Base-by-base conservation (phyloP, 2,797 vertebrate species). In the Mallotus villosus region DNA sequence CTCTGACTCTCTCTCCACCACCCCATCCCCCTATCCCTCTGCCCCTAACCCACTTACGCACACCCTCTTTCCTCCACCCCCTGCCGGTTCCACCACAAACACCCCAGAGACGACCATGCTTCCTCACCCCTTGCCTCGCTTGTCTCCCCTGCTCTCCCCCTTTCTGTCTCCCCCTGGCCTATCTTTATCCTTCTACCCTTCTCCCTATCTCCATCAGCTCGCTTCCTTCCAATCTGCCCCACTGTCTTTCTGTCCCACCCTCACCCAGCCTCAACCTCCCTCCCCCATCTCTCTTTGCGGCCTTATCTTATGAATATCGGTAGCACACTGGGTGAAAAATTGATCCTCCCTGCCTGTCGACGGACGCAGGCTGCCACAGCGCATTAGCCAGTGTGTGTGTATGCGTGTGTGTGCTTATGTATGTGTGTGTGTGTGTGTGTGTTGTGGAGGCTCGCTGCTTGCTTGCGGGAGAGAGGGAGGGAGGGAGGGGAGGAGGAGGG, bases 281-380 rank as follows among this genome's bases (percentile, higher is more conserved):
- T 74, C 32, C 63, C 64, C 58, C 64, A 72, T 58, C 77, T 80
- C 74, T 82, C 69, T 87, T 84, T 82, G 76, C 81, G 84, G 85
- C 83, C 84, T 91, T 91, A 91, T 92, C 90, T 90, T 88, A 86
- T 90, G 88, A 92, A 91, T 91, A 91, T 91, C 87, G 82, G 89
- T 86, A 88, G 83, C 88, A 90, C 87, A 90, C 88, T 90, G 89
- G 88, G 90, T 90, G 88, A 91, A 91, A 90, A 92, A 92, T 91
- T 90, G 89, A 92, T 92, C 91, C 85, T 92, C 84, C 85, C 84
- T 75, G 89, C 89, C 86, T 89, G 90, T 90, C 89, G 89, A 85
- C 89, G 89, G 87, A 91, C 86, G 72, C 63, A 70, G 74, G 63
- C 85, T 90, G 88, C 89, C 88, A 88, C 88, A 88, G 83, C 41